Evolutionary conservation across 1,140 invertebrate genomes (phyloP), one percentile per base, ranked within the genome.

Genomic region (Lepidostoma basale): DNA sequence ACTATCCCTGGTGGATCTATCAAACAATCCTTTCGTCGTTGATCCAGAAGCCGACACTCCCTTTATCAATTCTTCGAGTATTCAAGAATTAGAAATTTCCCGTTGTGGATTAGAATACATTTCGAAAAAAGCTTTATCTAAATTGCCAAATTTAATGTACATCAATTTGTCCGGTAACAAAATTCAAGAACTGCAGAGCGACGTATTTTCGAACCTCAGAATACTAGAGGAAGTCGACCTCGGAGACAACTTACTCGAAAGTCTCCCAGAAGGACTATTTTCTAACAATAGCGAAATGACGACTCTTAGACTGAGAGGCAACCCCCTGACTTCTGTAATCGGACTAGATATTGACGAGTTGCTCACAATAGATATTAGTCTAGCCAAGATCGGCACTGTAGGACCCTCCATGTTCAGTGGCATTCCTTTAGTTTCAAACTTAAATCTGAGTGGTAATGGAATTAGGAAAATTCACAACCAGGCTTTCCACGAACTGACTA

Each of bases 41-140:
- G 79, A 79, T 3, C 79, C 81, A 39, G 76, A 80, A 8, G 76
- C 75, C 0, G 71, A 68, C 33, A 44, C 69, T 9, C 79, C 86
- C 8, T 86, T 85, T 64, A 80, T 89, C 28, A 83, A 87, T 58
- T 86, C 88, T 8, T 80, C 84, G 1, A 87, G 83, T 25, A 83
- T 90, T 16, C 86, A 86, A 65, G 89, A 91, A 75, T 77, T 91
- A 23, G 86, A 87, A 65, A 79, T 90, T 44, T 88, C 89, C 6
- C 83, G 85, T 42, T 90, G 89, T 75, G 86, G 87, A 42, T 77
- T 90, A 56, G 78, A 83, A 47, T 83, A 84, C 64, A 76, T 90
- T 23, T 83, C 84, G 1, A 83, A 81, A 26, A 82, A 83, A 14
- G 85, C 87, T 1, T 89, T 90, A 67, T 78, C 81, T 3, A 82